Evolutionary conservation across 2,797 vertebrate species (phyloP), one percentile per base, ranked within the genome.

Genomic region (Apogon talboti): DNA sequence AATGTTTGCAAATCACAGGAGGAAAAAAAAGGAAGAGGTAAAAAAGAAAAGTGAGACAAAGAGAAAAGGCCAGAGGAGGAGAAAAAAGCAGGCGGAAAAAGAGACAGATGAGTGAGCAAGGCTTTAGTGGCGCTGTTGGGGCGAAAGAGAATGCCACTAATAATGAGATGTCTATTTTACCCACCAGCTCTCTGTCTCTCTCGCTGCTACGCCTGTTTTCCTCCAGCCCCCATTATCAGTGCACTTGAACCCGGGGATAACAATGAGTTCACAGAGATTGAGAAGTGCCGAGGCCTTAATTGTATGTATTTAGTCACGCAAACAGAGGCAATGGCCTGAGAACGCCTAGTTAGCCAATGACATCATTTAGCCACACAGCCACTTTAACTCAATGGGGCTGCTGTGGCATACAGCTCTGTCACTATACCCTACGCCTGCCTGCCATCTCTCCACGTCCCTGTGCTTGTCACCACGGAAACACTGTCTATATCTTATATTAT

Each of bases 281-380:
- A 96, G 93, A 96, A 96, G 95, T 95, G 95, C 95, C 94, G 91
- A 91, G 96, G 88, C 94, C 95, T 96, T 98, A 98, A 98, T 98
- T 98, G 96, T 98, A 96, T 97, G 96, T 96, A 96, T 97, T 98
- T 98, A 98, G 98, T 99, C 97, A 98, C 96, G 96, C 98, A 98
- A 96, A 97, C 96, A 95, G 95, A 96, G 94, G 96, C 96, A 95
- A 96, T 96, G 96, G 96, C 95, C 96, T 97, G 97, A 96, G 96
- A 97, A 98, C 93, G 96, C 94, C 95, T 95, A 95, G 95, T 96
- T 96, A 96, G 96, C 95, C 92, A 94, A 95, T 96, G 96, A 97
- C 96, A 97, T 96, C 94, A 96, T 95, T 95, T 94, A 91, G 96
- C 95, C 95, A 94, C 91, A 89, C 93, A 94, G 85, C 82, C 86